Percentiles rank a stretch among this genome's conserved stretches.
phyloP scores from a whole-genome alignment of 2,797 vertebrate species.

The Astyanax mexicanus region DNA sequence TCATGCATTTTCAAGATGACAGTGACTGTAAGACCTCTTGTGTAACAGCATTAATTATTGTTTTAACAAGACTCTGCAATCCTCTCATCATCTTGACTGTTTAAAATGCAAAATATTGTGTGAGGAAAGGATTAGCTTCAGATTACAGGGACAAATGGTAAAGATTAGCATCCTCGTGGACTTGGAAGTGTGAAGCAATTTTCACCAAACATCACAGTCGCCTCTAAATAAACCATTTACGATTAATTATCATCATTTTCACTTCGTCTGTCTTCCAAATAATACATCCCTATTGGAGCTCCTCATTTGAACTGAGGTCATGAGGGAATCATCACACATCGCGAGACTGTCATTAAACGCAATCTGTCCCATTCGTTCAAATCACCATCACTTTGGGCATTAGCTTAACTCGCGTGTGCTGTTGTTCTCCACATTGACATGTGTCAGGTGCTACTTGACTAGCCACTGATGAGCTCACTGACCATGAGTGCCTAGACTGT shows the following conservation, averaged over 20 bases:
- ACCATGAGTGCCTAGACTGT: slow-evolving; percentile 80
- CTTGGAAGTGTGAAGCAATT: slow-evolving; percentile 37
- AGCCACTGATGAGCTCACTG: slow-evolving; percentile 80
- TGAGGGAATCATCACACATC: slow-evolving; percentile 43
- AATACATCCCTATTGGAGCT: slow-evolving; percentile 26
- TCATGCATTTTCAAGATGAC: background rate
- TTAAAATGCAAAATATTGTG: slow-evolving; percentile 29
- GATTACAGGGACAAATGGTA: slow-evolving; percentile 53
- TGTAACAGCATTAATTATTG: background rate
- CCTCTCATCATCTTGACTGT: background rate
- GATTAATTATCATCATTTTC: slow-evolving; percentile 33
- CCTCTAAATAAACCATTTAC: slow-evolving; percentile 23
- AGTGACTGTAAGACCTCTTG: background rate
- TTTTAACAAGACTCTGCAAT: slow-evolving; percentile 6
- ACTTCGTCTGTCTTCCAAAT: slow-evolving; percentile 42
- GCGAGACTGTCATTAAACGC: slow-evolving; percentile 61
- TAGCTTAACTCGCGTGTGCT: slow-evolving; percentile 53
- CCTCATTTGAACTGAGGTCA: slow-evolving; percentile 38
- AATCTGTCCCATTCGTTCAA: slow-evolving; percentile 57
- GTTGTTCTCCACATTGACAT: slow-evolving; percentile 73
- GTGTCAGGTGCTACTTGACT: slow-evolving; percentile 80
- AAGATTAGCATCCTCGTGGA: slow-evolving; percentile 36
- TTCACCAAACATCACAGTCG: slow-evolving; percentile 39
- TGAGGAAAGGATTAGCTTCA: slow-evolving; percentile 21
- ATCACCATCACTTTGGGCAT: slow-evolving; percentile 57